phyloP scores from a whole-genome alignment of 2,113 vertebrate genomes.

The Dipodomys spectabilis region DNA sequence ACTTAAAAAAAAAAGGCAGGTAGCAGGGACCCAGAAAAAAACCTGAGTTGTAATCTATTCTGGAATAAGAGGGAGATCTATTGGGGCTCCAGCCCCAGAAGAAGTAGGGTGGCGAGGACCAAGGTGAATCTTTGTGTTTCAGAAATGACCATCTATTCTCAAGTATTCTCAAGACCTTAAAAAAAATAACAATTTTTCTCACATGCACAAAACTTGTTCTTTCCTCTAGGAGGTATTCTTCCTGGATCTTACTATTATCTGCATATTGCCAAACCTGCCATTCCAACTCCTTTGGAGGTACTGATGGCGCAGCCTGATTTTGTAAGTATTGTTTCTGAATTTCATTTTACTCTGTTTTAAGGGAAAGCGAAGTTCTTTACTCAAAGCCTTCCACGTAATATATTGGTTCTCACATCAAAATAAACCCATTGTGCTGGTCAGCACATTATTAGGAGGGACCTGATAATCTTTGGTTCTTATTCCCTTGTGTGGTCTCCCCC shows the following conservation, averaged over 20 bases:
- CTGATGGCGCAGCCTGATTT: slow-evolving; percentile 75
- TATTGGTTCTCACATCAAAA: neutral
- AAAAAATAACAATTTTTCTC: slow-evolving; percentile 70
- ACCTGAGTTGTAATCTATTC: too few relatives aligned
- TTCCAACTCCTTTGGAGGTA: slow-evolving; percentile 73
- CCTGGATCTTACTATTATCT: slow-evolving; percentile 93
- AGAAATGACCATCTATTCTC: too few relatives aligned
- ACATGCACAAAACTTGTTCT: slow-evolving; percentile 23
- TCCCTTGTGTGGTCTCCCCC: neutral
- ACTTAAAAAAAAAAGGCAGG: too few relatives aligned
- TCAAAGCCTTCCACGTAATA: neutral
- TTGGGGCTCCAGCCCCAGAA: too few relatives aligned
- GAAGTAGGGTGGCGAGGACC: too few relatives aligned
- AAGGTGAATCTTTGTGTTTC: too few relatives aligned
- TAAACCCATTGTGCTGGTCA: neutral
- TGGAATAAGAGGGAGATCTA: too few relatives aligned
- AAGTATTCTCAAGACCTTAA: too few relatives aligned
- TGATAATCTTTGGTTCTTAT: neutral
- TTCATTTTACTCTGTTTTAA: neutral
- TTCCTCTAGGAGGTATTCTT: slow-evolving; percentile 89
- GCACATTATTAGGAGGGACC: neutral
- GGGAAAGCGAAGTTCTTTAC: neutral
- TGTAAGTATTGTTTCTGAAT: slow-evolving; percentile 84
- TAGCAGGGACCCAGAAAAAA: too few relatives aligned
- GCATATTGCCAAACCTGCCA: slow-evolving; percentile 89